Evolutionary conservation across 2,797 vertebrate species (phyloP).

Genomic region (Clamator glandarius): DNA sequence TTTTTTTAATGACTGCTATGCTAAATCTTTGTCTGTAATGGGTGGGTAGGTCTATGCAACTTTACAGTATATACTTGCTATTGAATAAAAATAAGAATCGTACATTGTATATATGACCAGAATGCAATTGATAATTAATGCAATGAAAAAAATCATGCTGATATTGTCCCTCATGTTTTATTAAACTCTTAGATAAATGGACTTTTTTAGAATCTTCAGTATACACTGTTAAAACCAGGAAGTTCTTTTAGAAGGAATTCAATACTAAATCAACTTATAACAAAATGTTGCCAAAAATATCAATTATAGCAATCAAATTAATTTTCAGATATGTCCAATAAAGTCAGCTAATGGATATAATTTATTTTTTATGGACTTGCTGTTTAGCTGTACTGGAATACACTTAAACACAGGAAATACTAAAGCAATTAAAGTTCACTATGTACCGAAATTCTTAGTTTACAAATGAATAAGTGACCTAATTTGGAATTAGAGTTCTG

Average conservation of each 20-base stretch:
- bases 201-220: neutral
- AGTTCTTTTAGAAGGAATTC: neutral
- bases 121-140: neutral
- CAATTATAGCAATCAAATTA: constrained; percentile 4
- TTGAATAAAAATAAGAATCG: neutral
- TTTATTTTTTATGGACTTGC: constrained; percentile 18
- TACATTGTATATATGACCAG: neutral
- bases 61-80: neutral
- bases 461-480: neutral
- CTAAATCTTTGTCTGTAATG: neutral
- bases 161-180: constrained; percentile 14
- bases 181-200: constrained; percentile 17
- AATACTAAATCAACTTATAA: neutral
- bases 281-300: neutral
- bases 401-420: neutral
- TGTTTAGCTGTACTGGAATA: constrained; percentile 17
- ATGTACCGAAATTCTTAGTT: neutral
- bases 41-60: neutral
- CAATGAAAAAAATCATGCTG: neutral
- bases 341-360: constrained; percentile 38
- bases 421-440: neutral
- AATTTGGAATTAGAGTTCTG: neutral
- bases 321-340: constrained; percentile 19
- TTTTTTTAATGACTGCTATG: neutral
- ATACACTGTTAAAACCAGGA: constrained; percentile 3